Conservation (phyloP, 2,888 invertebrate genomes). For the Agapetus fuscipes region DNA sequence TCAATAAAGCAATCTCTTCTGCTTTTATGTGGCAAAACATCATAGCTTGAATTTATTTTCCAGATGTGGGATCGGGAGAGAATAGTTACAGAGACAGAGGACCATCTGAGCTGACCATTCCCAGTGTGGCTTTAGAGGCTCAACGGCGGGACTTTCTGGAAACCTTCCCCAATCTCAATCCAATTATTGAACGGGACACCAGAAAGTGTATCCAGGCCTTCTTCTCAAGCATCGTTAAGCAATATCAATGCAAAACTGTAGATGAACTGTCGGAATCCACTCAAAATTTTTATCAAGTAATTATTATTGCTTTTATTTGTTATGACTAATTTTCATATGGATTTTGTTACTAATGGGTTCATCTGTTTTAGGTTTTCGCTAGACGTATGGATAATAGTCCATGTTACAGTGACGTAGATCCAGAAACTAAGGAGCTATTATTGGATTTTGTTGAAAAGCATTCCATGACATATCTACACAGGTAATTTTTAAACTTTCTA, state of each 20-base stretch:
- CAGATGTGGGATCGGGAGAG: slow-evolving; percentile 29
- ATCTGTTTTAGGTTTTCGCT: slow-evolving; percentile 44
- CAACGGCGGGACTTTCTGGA: slow-evolving; percentile 41
- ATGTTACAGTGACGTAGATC: slow-evolving; percentile 52
- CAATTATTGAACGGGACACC: slow-evolving; percentile 49
- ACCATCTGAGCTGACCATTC: slow-evolving; percentile 34
- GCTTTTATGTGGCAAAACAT: too few species aligned
- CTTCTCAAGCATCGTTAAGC: slow-evolving; percentile 52
- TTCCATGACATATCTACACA: slow-evolving; percentile 83
- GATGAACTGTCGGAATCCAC: slow-evolving; percentile 85
- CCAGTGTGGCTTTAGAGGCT: slow-evolving; percentile 32
- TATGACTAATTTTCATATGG: background rate
- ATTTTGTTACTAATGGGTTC: background rate
- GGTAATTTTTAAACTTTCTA: slow-evolving; percentile 36
- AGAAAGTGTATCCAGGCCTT: slow-evolving; percentile 59
- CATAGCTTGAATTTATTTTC: too few species aligned
- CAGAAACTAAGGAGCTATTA: slow-evolving; percentile 70
- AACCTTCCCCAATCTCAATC: slow-evolving; percentile 33
- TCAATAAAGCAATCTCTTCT: too few species aligned
- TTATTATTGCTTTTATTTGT: background rate
- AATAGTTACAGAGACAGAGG: slow-evolving; percentile 21
- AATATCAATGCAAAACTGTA: slow-evolving; percentile 50
- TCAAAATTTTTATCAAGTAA: slow-evolving; percentile 79
- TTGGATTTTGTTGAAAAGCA: slow-evolving; percentile 92
- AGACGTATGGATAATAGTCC: slow-evolving; percentile 60